Evolutionary conservation across 2,113 vertebrate species (phyloP).

Genomic region (Sorex araneus): DNA sequence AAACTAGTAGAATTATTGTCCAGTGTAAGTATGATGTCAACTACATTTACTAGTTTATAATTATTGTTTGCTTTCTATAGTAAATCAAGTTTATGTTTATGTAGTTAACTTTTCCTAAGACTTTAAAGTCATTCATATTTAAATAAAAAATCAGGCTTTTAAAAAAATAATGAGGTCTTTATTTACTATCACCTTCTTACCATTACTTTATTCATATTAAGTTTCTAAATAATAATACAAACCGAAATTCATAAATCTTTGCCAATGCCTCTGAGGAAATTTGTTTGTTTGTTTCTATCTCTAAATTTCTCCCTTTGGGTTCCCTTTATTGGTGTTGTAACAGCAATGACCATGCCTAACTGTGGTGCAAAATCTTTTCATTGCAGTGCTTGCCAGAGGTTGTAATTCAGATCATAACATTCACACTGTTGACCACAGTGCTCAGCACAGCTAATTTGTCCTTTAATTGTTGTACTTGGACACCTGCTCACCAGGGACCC

Average conservation of each 20-base stretch:
- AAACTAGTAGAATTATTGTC: neutral
- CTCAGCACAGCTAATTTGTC: too few relatives aligned
- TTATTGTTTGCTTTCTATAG: neutral
- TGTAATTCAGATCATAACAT: too few relatives aligned
- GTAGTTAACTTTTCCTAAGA: constrained; percentile 12
- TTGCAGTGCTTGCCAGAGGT: too few relatives aligned
- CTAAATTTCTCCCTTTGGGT: too few relatives aligned
- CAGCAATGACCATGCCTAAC: too few relatives aligned
- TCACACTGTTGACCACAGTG: too few relatives aligned
- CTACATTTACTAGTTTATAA: constrained; percentile 35
- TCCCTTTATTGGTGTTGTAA: too few relatives aligned
- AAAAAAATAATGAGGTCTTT: neutral
- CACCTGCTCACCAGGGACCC: too few relatives aligned
- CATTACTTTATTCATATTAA: neutral
- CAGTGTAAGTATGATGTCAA: neutral
- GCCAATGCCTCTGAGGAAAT: neutral
- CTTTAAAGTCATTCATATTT: neutral
- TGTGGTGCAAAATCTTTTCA: too few relatives aligned
- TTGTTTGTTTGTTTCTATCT: too few relatives aligned
- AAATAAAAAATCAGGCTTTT: constrained; percentile 24
- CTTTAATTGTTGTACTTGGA: too few relatives aligned
- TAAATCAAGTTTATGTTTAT: constrained; percentile 27
- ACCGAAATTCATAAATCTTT: neutral
- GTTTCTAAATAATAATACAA: neutral
- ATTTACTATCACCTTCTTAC: neutral